Evolutionary conservation across 2,113 vertebrate species (phyloP).

Genomic region (Seriola dumerili): DNA sequence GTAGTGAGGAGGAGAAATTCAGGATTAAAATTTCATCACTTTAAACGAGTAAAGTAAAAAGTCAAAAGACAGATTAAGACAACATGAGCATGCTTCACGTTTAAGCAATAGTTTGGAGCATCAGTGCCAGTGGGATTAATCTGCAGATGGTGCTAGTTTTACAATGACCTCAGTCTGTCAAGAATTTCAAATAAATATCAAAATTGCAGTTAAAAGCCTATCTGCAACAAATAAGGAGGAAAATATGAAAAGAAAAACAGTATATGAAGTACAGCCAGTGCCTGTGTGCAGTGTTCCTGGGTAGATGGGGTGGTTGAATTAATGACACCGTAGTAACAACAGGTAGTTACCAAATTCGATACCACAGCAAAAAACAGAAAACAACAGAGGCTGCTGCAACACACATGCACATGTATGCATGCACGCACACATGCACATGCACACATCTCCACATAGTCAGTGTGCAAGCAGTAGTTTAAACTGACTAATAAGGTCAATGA

Average conservation of each 20-base stretch:
- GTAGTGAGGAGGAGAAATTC: background rate
- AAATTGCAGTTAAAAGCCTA: background rate
- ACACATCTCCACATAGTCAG: too few species aligned
- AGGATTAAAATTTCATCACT: background rate
- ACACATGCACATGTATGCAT: too few species aligned
- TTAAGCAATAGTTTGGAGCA: background rate
- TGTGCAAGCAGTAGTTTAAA: too few species aligned
- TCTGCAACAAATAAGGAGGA: background rate
- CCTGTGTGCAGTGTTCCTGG: background rate
- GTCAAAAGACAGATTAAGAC: background rate
- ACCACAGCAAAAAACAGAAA: too few species aligned
- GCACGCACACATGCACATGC: too few species aligned
- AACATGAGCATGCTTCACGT: background rate
- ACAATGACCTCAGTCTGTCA: constrained; percentile 11
- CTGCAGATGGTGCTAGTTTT: constrained; percentile 12
- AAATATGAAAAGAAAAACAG: too few species aligned
- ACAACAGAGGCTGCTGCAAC: too few species aligned
- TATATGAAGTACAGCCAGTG: too few species aligned
- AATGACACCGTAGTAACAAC: too few species aligned
- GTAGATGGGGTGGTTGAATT: background rate
- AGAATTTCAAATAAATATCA: constrained; percentile 24
- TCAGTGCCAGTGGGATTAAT: background rate
- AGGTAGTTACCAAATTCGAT: too few species aligned
- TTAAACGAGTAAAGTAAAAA: background rate
- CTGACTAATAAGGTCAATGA: too few species aligned